These are phyloP conservation scores for Gymnocephalus cernua DNA, from an alignment of 2,113 vertebrate species.

Conservation along the genomic window DNA sequence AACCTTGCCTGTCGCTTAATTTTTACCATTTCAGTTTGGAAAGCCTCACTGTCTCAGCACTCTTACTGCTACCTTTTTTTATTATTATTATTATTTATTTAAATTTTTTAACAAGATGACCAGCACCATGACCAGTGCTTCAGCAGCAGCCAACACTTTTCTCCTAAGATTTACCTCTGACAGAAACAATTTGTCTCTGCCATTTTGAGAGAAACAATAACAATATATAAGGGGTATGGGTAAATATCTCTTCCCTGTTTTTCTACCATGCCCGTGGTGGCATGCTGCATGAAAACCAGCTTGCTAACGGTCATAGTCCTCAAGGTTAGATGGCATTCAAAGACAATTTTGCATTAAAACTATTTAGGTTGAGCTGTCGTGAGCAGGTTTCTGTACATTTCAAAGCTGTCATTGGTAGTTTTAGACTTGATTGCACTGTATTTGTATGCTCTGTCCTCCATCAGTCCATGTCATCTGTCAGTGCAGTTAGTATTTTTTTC, in stretches of 20 bases:
- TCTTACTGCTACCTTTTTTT: background rate
- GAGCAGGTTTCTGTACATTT: background rate
- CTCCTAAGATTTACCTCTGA: background rate
- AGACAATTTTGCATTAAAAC: background rate
- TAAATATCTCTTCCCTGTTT: background rate
- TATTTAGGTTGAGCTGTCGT: background rate
- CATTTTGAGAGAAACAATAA: background rate
- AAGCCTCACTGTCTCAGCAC: constrained; percentile 4
- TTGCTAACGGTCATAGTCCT: background rate
- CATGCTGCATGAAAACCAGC: constrained; percentile 5
- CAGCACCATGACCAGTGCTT: background rate
- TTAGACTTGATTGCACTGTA: constrained; percentile 15
- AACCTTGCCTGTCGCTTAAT: background rate
- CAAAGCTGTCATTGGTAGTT: background rate
- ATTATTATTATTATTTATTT: too few species aligned
- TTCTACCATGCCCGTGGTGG: background rate
- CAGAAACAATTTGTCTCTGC: background rate
- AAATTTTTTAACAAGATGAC: constrained; percentile 3
- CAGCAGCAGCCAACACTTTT: background rate
- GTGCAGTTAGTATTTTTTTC: background rate
- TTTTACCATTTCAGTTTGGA: background rate
- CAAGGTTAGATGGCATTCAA: background rate
- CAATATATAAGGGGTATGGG: background rate
- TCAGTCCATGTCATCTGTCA: background rate
- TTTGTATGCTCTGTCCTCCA: background rate